Evolutionary conservation across 2,888 invertebrate genomes (phyloP), one percentile per base, ranked within the genome.

Genomic region (Hipparchia semele): DNA sequence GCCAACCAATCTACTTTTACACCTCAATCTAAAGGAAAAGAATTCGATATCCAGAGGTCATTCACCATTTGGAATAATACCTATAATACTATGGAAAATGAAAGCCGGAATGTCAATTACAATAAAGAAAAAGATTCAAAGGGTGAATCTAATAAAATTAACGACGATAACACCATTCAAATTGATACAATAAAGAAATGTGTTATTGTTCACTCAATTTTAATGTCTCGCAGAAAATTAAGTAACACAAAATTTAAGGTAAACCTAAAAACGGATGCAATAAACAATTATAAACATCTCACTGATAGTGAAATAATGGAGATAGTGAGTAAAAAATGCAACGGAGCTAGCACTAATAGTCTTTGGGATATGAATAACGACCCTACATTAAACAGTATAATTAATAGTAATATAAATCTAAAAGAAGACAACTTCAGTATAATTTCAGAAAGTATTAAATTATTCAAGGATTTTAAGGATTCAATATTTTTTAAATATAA

Each of bases 261-360:
- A 60, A 60, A 60, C 39, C 60, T 60, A 39, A 8, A 46, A 23
- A 51, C 54, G 2, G 10, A 66, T 49, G 53, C 39, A 66, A 9
- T 39, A 6, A 23, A 54, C n/a, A 23, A 49, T 49, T 46, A 49
- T 49, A 49, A 64, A 64, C 61, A 6, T 39, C 46, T 64, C 13
- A 49, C 13, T 64, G 23, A 70, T 54, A 60, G 61, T 70, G 61
- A 45, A 60, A 10, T 54, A 53, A 45, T 23, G n/a, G 10, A n/a
- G 8, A n/a, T 7, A 9, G n/a, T 49, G 13, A 46, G 13, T n/a
- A 13, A 54, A 12, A 54, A 54, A 45, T 51, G 65, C 53, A 56
- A 49, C 45, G 58, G 39, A 39, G 39, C 5, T 39, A 5, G 39
- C 39, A 39, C 2, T 5, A 39, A 39, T 39, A 39, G 39, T 39